These are phyloP conservation scores for Drosophila falleni DNA, from an alignment of 2,888 invertebrate species.

Conservation along the genomic window DNA sequence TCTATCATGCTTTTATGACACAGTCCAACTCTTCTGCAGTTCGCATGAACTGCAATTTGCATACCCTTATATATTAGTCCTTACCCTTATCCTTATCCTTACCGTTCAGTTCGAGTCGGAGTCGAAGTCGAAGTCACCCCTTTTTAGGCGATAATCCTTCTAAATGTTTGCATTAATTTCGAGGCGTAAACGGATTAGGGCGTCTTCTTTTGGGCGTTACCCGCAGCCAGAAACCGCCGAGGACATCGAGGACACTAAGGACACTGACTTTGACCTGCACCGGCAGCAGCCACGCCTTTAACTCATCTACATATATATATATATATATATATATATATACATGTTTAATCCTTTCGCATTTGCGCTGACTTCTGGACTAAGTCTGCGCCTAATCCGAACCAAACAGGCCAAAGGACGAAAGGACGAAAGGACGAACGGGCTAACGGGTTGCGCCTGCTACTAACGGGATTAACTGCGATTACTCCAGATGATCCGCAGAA, in stretches of 20 bases:
- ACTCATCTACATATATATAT: too few relatives aligned
- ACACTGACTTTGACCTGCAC: slow-evolving; percentile 41
- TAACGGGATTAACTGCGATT: slow-evolving; percentile 81
- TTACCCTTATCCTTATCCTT: neutral
- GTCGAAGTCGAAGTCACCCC: too few relatives aligned
- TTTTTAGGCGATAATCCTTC: slow-evolving; percentile 76
- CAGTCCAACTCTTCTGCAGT: slow-evolving; percentile 39
- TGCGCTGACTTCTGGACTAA: slow-evolving; percentile 70
- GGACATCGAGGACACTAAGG: slow-evolving; percentile 49
- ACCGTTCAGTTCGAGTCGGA: neutral
- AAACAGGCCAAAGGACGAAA: slow-evolving; percentile 33
- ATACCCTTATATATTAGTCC: slow-evolving; percentile 13
- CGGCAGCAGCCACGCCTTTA: slow-evolving; percentile 35
- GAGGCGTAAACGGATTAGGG: slow-evolving; percentile 80
- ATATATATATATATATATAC: too few relatives aligned
- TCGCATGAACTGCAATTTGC: slow-evolving; percentile 35
- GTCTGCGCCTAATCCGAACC: slow-evolving; percentile 59
- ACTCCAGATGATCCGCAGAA: slow-evolving; percentile 78
- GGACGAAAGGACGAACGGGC: slow-evolving; percentile 31
- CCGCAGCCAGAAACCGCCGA: slow-evolving; percentile 71
- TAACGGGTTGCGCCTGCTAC: slow-evolving; percentile 58
- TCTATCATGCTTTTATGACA: slow-evolving; percentile 80
- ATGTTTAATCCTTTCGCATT: slow-evolving; percentile 75
- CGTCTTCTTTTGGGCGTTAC: slow-evolving; percentile 65
- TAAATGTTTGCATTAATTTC: slow-evolving; percentile 80